Evolutionary conservation across 92 coral and sea anemone species (phyloP).

Genomic region (Epizoanthus ramosus): DNA sequence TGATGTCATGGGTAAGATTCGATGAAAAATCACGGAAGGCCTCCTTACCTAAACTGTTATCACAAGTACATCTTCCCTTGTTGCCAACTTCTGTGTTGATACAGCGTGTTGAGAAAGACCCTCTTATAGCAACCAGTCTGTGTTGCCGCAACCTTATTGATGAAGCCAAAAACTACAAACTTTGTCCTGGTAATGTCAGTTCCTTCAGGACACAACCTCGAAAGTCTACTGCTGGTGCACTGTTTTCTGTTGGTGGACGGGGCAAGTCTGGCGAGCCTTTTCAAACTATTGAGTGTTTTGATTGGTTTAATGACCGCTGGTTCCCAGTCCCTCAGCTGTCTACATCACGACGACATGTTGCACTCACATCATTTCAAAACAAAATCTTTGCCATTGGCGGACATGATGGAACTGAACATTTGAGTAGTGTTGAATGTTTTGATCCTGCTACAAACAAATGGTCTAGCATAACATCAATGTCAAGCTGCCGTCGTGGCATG

Average conservation of each 20-base stretch:
- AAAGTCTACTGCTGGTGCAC: slow-evolving; percentile 78
- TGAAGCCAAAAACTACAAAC: slow-evolving; percentile 94
- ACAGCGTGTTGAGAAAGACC: slow-evolving; percentile 71
- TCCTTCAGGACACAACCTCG: slow-evolving; percentile 88
- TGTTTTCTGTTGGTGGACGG: slow-evolving; percentile 96
- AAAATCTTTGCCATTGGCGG: slow-evolving; percentile 98
- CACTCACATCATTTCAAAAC: slow-evolving; percentile 81
- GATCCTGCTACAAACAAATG: slow-evolving; percentile 81
- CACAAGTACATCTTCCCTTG: slow-evolving; percentile 82
- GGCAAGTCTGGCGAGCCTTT: slow-evolving; percentile 98
- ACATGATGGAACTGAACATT: slow-evolving; percentile 91
- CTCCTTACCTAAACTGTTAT: slow-evolving; percentile 68
- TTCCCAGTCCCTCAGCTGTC: slow-evolving; percentile 80
- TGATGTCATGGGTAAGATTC: slow-evolving; percentile 80
- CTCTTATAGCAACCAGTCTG: slow-evolving; percentile 61
- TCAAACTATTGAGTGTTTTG: slow-evolving; percentile 88
- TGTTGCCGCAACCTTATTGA: slow-evolving; percentile 86
- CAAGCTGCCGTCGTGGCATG: slow-evolving; percentile 92
- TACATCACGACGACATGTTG: slow-evolving; percentile 94
- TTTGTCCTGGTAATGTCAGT: slow-evolving; percentile 70
- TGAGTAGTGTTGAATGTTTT: slow-evolving; percentile 93
- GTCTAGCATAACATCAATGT: slow-evolving; percentile 82
- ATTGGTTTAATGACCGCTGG: slow-evolving; percentile 93
- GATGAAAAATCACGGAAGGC: slow-evolving; percentile 66
- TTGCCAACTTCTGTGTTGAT: slow-evolving; percentile 72